A percentile compares a stretch with the other conserved stretches of the same genome.
Evolutionary conservation across 2,797 vertebrate genomes (phyloP).

Genomic region (Semotilus atromaculatus): DNA sequence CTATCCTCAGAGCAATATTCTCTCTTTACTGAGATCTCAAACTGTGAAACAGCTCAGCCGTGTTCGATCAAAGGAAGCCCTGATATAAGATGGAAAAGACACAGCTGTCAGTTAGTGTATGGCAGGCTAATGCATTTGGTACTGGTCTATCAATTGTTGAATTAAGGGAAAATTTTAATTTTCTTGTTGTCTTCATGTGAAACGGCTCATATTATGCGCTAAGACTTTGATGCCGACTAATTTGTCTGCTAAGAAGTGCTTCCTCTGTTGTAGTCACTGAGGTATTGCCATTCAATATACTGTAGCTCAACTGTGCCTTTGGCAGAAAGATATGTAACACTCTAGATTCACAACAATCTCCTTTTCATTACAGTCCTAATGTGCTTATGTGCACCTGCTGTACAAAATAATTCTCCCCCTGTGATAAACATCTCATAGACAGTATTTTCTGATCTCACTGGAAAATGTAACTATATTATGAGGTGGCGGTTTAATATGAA

Average conservation of each 20-base stretch:
- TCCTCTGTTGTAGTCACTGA: conserved; percentile 1
- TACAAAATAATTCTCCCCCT: background rate
- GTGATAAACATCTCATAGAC: background rate
- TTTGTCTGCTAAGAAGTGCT: background rate
- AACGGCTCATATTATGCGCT: conserved; percentile 7
- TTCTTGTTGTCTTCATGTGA: conserved; percentile 40
- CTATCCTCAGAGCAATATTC: conserved; percentile 59
- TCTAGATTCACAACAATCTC: conserved; percentile 18
- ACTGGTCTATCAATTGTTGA: conserved; percentile 21
- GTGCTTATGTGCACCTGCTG: conserved; percentile 35
- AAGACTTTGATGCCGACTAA: conserved; percentile 17
- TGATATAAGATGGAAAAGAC: conserved; percentile 20
- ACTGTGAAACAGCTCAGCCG: conserved; percentile 32
- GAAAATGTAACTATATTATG: background rate
- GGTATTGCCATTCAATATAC: conserved; percentile 33
- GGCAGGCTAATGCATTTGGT: conserved; percentile 26
- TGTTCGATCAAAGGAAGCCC: conserved; percentile 33
- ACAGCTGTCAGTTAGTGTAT: conserved; percentile 27
- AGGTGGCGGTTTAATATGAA: too few relatives aligned
- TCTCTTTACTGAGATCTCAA: conserved; percentile 36
- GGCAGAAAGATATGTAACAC: conserved; percentile 22
- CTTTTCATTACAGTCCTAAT: conserved; percentile 38
- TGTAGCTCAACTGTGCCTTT: conserved; percentile 15
- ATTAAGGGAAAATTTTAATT: conserved; percentile 38
- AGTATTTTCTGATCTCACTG: background rate